Percentiles rank a stretch among this genome's conserved stretches.
These are phyloP conservation scores for Bos javanicus DNA, from an alignment of 2,113 vertebrate species.

Conservation along the genomic window DNA sequence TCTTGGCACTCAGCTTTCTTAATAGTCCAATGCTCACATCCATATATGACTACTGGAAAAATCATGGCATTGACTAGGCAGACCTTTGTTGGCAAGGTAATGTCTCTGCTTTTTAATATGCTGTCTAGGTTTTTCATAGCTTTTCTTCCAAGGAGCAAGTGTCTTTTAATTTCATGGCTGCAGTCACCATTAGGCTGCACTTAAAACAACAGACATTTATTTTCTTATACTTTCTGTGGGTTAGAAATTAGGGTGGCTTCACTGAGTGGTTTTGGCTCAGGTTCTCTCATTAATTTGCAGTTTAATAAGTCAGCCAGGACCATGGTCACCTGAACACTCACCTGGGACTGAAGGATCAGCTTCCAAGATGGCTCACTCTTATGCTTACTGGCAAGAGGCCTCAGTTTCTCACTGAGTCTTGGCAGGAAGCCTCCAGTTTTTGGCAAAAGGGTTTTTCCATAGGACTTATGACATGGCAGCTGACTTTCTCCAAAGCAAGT, in stretches of 20 bases:
- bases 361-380: background rate
- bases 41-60: background rate
- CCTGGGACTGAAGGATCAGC: background rate
- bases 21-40: background rate
- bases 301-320: background rate
- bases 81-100: background rate
- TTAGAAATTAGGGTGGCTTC: background rate
- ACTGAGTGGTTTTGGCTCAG: background rate
- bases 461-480: background rate
- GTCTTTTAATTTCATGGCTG: background rate
- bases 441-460: background rate
- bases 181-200: background rate
- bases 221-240: background rate
- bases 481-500: background rate
- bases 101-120: background rate
- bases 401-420: background rate
- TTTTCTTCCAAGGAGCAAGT: background rate
- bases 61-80: background rate
- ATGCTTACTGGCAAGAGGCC: background rate
- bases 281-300: background rate
- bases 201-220: background rate
- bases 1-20: background rate
- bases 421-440: background rate
- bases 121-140: background rate
- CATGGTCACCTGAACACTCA: fast-evolving